Percentiles rank a stretch among this genome's conserved stretches.
Conservation (phyloP, 1,140 invertebrate species). For the Cryptotermes secundus region DNA sequence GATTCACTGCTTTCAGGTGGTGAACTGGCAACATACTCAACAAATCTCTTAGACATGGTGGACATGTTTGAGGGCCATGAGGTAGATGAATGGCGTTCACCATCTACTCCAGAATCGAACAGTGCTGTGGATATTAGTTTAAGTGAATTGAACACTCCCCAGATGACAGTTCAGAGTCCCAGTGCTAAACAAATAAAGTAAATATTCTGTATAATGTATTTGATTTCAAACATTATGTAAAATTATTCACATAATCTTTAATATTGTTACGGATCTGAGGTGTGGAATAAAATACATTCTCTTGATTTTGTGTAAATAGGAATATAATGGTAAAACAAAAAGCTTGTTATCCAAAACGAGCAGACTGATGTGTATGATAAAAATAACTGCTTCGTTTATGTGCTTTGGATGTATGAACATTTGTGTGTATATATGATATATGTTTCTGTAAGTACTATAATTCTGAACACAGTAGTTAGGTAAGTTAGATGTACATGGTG, state of each 20-base stretch:
- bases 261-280: not conserved
- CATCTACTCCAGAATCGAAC: constrained; percentile 2
- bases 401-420: not conserved
- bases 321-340: constrained; percentile 4
- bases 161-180: not conserved
- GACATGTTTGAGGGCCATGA: constrained; percentile 13
- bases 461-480: not conserved
- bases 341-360: not conserved
- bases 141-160: constrained; percentile 26
- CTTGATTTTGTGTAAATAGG: not conserved
- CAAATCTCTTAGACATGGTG: constrained; percentile 23
- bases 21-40: not conserved
- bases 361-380: constrained; percentile 4
- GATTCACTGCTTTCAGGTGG: constrained; percentile 15
- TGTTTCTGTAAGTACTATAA: not conserved
- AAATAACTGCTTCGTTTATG: not conserved
- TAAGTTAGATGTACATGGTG: not conserved
- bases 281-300: not conserved
- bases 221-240: not conserved
- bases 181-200: not conserved
- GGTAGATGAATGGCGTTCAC: not conserved
- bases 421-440: too few relatives aligned
- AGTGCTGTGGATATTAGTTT: not conserved
- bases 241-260: not conserved
- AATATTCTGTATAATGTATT: not conserved